These are phyloP conservation scores for Drosophila hawaiiensis DNA, from an alignment of 2,888 invertebrate genomes.

Conservation along the genomic window DNA sequence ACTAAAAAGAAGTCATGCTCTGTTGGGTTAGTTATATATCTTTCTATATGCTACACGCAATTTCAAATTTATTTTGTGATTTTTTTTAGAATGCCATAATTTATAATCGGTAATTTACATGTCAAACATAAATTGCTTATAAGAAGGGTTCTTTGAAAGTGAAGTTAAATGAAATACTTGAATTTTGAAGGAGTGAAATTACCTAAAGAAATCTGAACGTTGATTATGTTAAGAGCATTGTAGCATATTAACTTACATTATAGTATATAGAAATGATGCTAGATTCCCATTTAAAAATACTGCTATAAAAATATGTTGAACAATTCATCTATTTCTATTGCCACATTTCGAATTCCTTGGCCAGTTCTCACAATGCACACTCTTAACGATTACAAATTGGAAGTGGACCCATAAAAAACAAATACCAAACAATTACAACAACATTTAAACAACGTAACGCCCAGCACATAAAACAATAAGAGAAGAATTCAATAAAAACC, in stretches of 20 bases:
- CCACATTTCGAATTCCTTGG: not conserved
- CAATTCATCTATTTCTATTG: not conserved
- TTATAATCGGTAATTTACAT: not conserved
- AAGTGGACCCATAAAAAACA: slow-evolving; percentile 19
- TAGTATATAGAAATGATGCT: not conserved
- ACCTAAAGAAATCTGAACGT: fast-evolving
- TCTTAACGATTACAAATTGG: slow-evolving; percentile 64
- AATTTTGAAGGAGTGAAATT: not conserved
- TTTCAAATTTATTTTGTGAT: not conserved
- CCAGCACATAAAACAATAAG: slow-evolving; percentile 35
- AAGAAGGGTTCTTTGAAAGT: not conserved
- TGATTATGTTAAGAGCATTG: not conserved
- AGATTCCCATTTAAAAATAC: not conserved
- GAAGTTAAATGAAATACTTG: not conserved
- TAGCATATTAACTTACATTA: not conserved
- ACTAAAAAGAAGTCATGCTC: not conserved
- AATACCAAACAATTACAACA: slow-evolving; percentile 59
- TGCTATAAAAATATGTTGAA: slow-evolving; percentile 2
- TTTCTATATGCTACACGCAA: not conserved
- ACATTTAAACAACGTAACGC: slow-evolving; percentile 54
- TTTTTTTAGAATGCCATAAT: not conserved
- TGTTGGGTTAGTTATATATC: not conserved
- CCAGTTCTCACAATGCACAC: slow-evolving; percentile 21
- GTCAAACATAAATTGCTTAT: no score
- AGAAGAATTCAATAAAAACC: slow-evolving; percentile 19